Evolutionary conservation across 2,113 vertebrate species (phyloP).

Genomic region (Pterocles burchelli): DNA sequence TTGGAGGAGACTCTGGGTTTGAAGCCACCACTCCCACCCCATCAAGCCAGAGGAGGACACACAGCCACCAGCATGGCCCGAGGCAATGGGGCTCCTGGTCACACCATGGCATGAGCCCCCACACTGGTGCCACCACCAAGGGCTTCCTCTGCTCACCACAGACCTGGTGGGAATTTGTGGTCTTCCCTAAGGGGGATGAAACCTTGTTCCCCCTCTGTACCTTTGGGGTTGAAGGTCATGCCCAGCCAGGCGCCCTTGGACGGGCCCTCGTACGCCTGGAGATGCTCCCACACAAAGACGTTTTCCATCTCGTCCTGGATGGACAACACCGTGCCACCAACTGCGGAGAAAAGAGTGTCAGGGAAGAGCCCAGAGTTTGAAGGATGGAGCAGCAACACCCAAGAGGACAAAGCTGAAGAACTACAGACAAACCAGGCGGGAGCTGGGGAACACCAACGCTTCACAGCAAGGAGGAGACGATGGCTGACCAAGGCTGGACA

Average conservation of each 20-base stretch:
- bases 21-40: neutral
- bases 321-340: constrained; percentile 87
- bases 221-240: constrained; percentile 90
- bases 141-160: neutral
- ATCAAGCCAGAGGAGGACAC: neutral
- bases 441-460: rapidly evolving
- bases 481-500: neutral
- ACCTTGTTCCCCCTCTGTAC: constrained; percentile 61
- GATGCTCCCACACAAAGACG: constrained; percentile 93
- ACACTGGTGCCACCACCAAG: neutral
- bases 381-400: neutral
- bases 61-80: rapidly evolving
- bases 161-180: neutral
- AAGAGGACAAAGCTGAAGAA: neutral
- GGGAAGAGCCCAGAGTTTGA: neutral
- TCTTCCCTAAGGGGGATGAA: neutral
- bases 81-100: neutral
- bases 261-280: constrained; percentile 85
- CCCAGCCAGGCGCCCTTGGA: constrained; percentile 93
- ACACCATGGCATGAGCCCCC: neutral
- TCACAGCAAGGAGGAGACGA: neutral
- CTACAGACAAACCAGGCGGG: rapidly evolving
- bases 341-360: constrained; percentile 64
- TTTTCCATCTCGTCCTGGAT: constrained; percentile 94
- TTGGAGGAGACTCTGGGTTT: neutral